These are phyloP conservation scores for Syndactyla subalaris DNA, from an alignment of 2,797 vertebrate genomes.

Conservation along the genomic window DNA sequence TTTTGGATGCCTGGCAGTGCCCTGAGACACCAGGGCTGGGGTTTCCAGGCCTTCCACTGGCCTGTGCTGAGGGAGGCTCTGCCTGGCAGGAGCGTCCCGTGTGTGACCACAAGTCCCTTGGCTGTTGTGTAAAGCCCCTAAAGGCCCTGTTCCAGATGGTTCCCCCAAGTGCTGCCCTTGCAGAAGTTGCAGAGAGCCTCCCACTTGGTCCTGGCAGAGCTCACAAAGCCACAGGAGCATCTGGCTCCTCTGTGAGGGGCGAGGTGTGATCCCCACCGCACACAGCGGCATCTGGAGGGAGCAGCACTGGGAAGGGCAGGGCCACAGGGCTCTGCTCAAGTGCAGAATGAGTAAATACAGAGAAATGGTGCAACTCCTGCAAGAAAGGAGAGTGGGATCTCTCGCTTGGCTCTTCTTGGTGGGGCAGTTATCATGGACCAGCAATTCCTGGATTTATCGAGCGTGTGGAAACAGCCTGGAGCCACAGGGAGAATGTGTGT, in stretches of 20 bases:
- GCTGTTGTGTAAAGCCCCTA: background rate
- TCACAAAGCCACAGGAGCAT: slow-evolving; percentile 23
- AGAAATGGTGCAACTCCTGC: background rate
- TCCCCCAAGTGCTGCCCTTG: background rate
- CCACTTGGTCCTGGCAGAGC: background rate
- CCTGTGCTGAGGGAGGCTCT: background rate
- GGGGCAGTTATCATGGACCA: background rate
- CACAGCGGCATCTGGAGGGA: background rate
- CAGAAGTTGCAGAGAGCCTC: background rate
- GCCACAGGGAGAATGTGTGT: background rate
- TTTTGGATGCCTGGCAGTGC: background rate
- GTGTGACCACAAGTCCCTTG: background rate
- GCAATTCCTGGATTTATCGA: background rate
- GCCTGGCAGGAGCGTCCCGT: background rate
- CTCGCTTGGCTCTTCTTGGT: background rate
- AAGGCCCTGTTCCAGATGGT: background rate
- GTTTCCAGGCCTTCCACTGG: background rate
- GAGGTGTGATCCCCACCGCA: background rate
- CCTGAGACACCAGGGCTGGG: background rate
- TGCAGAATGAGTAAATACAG: background rate
- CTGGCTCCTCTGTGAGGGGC: background rate
- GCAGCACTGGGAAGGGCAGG: background rate
- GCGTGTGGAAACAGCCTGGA: background rate
- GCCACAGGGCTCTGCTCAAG: background rate
- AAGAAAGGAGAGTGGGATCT: background rate